Evolutionary conservation across 2,797 vertebrate genomes (phyloP).

Genomic region (Simalia tracyae): DNA sequence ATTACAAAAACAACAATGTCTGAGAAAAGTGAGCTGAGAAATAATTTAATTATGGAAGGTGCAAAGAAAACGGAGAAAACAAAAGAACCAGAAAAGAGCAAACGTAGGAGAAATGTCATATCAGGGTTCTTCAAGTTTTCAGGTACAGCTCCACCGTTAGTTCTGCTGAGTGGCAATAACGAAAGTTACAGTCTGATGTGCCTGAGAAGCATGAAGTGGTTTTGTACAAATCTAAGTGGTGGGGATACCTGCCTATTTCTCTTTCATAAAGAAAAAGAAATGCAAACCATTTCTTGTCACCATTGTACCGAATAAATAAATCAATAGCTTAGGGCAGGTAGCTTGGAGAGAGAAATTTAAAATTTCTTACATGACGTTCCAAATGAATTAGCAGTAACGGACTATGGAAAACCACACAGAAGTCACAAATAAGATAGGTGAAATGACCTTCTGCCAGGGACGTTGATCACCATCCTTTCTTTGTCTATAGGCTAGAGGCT

Average conservation of each 20-base stretch:
- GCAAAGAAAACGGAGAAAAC: neutral
- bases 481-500: neutral
- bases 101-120: neutral
- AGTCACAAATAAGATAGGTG: neutral
- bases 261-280: neutral
- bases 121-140: too few species aligned
- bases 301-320: too few species aligned
- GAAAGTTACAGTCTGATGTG: too few species aligned
- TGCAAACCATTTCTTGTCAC: neutral
- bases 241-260: neutral
- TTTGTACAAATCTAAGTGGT: neutral
- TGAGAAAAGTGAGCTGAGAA: neutral
- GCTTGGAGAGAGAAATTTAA: neutral
- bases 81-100: neutral
- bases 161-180: too few species aligned
- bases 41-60: neutral
- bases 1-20: neutral
- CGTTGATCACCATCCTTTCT: too few species aligned
- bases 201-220: too few species aligned
- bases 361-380: neutral
- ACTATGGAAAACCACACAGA: neutral
- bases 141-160: too few species aligned
- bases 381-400: neutral
- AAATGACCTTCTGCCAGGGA: neutral
- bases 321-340: neutral